A percentile compares a stretch with the other conserved stretches of the same genome.
phyloP scores from a whole-genome alignment of 2,888 invertebrate genomes.

The Apoda limacodes region DNA sequence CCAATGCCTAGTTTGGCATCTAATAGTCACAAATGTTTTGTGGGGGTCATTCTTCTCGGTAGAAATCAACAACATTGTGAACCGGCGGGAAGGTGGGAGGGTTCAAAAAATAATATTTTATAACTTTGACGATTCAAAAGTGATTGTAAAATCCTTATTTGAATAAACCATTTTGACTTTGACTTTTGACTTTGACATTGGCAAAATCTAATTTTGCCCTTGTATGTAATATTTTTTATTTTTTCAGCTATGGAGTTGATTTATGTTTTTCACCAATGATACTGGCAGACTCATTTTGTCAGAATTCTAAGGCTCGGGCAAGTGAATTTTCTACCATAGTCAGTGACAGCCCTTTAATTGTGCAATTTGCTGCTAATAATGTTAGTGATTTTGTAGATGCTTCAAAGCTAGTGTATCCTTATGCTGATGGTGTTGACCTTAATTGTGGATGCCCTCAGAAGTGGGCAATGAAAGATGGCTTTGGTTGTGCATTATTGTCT shows the following conservation, averaged over 20 bases:
- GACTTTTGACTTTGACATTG: too few relatives aligned
- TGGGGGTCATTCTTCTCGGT: too few relatives aligned
- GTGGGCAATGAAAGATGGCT: slow-evolving; percentile 93
- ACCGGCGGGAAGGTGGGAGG: too few relatives aligned
- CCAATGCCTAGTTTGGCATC: too few relatives aligned
- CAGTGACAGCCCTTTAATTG: slow-evolving; percentile 87
- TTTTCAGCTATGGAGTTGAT: slow-evolving; percentile 83
- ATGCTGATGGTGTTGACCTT: slow-evolving; percentile 92
- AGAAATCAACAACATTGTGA: too few relatives aligned
- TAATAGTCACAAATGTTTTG: too few relatives aligned
- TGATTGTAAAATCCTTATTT: too few relatives aligned
- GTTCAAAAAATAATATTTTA: too few relatives aligned
- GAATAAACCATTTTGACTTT: too few relatives aligned
- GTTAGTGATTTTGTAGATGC: slow-evolving; percentile 86
- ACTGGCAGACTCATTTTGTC: slow-evolving; percentile 91
- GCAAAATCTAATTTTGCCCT: too few relatives aligned
- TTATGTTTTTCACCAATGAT: slow-evolving; percentile 98
- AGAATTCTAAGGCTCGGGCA: slow-evolving; percentile 85
- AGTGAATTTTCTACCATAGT: slow-evolving; percentile 83
- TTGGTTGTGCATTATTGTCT: slow-evolving; percentile 85
- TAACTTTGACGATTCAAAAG: too few relatives aligned
- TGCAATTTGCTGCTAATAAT: slow-evolving; percentile 95
- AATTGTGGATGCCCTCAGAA: slow-evolving; percentile 98
- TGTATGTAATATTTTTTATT: slow-evolving; percentile 2
- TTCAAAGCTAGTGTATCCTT: slow-evolving; percentile 83